These are phyloP conservation scores for Pogonocichla stellata DNA, from an alignment of 2,113 vertebrate species.

Conservation along the genomic window DNA sequence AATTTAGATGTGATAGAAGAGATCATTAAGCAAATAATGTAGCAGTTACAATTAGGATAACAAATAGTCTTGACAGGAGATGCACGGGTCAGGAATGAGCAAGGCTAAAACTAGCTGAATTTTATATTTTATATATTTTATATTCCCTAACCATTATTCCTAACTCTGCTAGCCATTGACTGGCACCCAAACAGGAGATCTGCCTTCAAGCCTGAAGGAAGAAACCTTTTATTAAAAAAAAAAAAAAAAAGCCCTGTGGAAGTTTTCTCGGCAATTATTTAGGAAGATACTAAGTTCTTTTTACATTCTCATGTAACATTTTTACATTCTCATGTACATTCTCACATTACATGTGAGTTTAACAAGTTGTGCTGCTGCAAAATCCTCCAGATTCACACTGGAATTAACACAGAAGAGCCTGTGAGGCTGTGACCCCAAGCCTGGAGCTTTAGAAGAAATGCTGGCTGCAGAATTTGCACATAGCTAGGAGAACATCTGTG, in stretches of 20 bases:
- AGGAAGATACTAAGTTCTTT: not conserved
- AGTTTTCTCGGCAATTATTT: not conserved
- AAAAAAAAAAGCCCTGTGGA: not conserved
- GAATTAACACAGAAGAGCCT: not conserved
- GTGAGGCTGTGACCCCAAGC: not conserved
- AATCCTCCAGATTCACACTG: not conserved
- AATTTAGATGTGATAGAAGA: not conserved
- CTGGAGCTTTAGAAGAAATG: not conserved
- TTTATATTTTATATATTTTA: not conserved
- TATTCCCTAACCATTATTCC: not conserved
- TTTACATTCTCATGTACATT: too few species aligned
- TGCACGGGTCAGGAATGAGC: not conserved
- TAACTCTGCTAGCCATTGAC: not conserved
- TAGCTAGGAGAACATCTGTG: too few species aligned
- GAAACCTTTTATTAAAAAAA: not conserved
- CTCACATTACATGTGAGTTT: accelerated
- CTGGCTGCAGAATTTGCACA: not conserved
- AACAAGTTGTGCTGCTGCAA: not conserved
- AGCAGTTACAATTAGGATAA: not conserved
- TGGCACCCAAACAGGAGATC: not conserved
- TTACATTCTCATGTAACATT: too few species aligned
- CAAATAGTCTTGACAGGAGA: not conserved
- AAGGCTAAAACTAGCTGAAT: too few species aligned
- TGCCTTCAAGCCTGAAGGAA: not conserved
- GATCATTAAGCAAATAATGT: not conserved